Base-by-base conservation (phyloP, 2,888 invertebrate species). In the Ernsta delagoae region DNA sequence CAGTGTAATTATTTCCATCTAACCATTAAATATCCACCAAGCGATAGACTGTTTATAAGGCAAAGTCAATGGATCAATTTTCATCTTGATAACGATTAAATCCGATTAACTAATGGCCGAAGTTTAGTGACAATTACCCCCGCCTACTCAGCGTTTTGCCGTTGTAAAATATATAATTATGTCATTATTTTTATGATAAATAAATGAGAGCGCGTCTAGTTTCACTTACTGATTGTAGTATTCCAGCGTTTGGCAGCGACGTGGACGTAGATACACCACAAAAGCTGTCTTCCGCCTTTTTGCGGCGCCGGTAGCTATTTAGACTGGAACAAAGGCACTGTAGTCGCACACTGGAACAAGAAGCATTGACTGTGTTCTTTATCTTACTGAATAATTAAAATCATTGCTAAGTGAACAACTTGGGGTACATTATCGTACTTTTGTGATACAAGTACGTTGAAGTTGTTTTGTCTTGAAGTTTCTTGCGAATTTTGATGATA, bases 301-400 rank as follows among this genome's bases (percentile, higher is more conserved):
- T 53, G 53, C 24, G 53, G 53, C 53, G 53, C 53, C 53, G 24
- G 53, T 53, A 53, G 53, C 53, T 53, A 53, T 53, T 53, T 53
- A 56, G 11, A 31, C 34, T 24, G 56, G 34, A n/a, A 56, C 56
- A 56, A 56, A 56, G 56, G 31, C 53, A n/a, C 7, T 31, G 53
- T 53, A 24, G 54, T 24, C 54, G 24, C 48, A 53, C 53, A 53
- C 24, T 9, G 36, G 6, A 39, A 39, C 36, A 34, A 36, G 36
- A 36, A n/a, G 34, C 57, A 57, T 57, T 57, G 31, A 36, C 57
- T 57, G n/a, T 57, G 57, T 57, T 57, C 57, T 57, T 57, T 36
- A 36, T 36, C 34, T 36, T 12, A 36, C 36, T 57, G 57, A 36
- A 57, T 57, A 57, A 57, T 57, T 57, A 57, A 36, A 57, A 57